phyloP scores from a whole-genome alignment of 2,113 vertebrate genomes.

The Strix aluco region DNA sequence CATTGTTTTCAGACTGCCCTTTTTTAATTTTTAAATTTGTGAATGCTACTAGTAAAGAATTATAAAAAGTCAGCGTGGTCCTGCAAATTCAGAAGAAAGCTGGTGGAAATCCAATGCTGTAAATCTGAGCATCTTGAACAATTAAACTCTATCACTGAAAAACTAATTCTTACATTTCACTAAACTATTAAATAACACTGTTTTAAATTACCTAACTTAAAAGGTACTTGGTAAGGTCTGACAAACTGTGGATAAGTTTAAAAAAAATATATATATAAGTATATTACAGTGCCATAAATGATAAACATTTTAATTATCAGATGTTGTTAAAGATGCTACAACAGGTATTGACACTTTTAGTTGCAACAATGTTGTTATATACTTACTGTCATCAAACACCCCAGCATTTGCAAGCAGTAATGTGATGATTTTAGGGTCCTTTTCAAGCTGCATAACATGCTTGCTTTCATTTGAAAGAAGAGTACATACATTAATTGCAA shows the following conservation, averaged over 20 bases:
- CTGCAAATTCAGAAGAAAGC: not conserved
- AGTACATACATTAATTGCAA: slow-evolving; percentile 98
- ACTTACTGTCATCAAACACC: slow-evolving; percentile 97
- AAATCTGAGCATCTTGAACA: not conserved
- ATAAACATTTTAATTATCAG: not conserved
- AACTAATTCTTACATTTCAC: not conserved
- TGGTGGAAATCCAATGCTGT: not conserved
- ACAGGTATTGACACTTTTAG: not conserved
- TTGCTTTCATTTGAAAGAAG: slow-evolving; percentile 99
- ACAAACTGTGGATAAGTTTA: not conserved
- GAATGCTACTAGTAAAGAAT: not conserved
- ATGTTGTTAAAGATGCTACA: not conserved
- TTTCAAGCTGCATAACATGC: slow-evolving; percentile 98
- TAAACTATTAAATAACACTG: not conserved
- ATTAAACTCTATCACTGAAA: not conserved
- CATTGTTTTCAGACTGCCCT: not conserved
- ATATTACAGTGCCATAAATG: not conserved
- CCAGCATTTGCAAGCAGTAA: slow-evolving; percentile 96
- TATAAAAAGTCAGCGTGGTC: not conserved
- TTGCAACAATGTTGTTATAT: not conserved
- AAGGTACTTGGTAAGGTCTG: not conserved
- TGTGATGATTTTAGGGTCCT: slow-evolving; percentile 98
- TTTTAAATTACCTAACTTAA: not conserved
- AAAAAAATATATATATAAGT: not conserved
- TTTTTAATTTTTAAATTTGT: not conserved